phyloP scores from a whole-genome alignment of 2,797 vertebrate genomes.

The Menidia menidia region DNA sequence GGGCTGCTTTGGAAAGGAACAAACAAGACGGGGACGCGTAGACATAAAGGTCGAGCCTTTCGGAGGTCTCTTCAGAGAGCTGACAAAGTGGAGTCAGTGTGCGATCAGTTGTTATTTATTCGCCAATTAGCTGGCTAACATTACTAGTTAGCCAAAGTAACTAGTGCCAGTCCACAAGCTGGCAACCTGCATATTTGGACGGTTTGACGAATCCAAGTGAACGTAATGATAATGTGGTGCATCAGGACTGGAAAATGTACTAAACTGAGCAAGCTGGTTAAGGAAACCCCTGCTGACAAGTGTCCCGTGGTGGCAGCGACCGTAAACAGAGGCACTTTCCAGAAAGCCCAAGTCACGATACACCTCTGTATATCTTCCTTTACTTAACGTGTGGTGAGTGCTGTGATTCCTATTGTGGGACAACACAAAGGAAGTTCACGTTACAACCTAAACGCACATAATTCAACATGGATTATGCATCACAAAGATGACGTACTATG shows the following conservation, averaged over 20 bases:
- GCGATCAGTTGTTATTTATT: constrained; percentile 25
- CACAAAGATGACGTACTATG: too few relatives aligned
- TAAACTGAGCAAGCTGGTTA: neutral
- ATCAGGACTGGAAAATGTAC: neutral
- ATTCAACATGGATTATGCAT: neutral
- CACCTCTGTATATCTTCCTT: neutral
- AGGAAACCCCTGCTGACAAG: neutral
- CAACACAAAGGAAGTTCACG: neutral
- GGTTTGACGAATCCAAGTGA: neutral
- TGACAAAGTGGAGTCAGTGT: constrained; percentile 22
- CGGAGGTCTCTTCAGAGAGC: neutral
- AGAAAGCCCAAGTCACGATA: neutral
- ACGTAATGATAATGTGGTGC: neutral
- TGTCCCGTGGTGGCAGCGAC: neutral
- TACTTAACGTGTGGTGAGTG: neutral
- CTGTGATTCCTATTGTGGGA: neutral
- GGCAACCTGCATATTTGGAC: constrained; percentile 2
- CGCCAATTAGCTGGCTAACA: constrained; percentile 59
- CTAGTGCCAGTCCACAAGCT: neutral
- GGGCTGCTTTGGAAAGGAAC: neutral
- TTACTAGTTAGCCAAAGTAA: constrained; percentile 26
- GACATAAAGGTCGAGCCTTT: constrained; percentile 20
- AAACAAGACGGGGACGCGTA: neutral
- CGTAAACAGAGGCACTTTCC: neutral
- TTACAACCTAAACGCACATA: neutral